Evolutionary conservation across 2,797 vertebrate species (phyloP), one percentile per base, ranked within the genome.

Genomic region (Scarus forsteni): DNA sequence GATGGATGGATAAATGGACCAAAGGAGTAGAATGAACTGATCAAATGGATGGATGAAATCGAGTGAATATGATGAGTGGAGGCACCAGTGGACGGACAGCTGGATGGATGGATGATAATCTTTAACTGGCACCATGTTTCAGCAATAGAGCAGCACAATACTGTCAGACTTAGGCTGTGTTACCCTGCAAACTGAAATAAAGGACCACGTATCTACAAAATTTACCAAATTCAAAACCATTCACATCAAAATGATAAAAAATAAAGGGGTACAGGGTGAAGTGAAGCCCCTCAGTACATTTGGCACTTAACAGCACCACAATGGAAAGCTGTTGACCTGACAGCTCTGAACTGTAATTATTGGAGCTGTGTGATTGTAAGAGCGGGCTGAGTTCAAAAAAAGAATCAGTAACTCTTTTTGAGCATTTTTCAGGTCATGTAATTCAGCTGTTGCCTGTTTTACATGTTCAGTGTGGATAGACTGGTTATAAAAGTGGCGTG

Each of bases 271-370:
- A 9, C 18, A 49, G 18, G 27, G 62, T 58, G 46, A 18, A 16
- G 60, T 9, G 1, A 35, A 70, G 56, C 59, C 63, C 60, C 56
- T 73, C 61, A 16, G 50, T 3, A 11, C 36, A 27, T 7, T 40
- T 16, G 15, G 58, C 59, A 54, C 63, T 77, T 35, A 66, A 55
- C 40, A 0, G 64, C 66, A 61, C 38, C 18, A 34, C 51, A 14
- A 50, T 16, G 11, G 48, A 40, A 19, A n/a, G 36, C 61, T 64
- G 51, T 78, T 71, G 69, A 80, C 71, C 61, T 6, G 1, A 7
- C 18, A 0, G 53, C 73, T 73, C 59, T 0, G 8, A 49, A 48
- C 39, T 67, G 18, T 72, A 44, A 64, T 74, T 54, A 63, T n/a
- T 35, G 10, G 5, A 1, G 49, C 19, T 50, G 49, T 45, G 54